Conservation (phyloP, 2,888 invertebrate species). For the Oithona nana region DNA sequence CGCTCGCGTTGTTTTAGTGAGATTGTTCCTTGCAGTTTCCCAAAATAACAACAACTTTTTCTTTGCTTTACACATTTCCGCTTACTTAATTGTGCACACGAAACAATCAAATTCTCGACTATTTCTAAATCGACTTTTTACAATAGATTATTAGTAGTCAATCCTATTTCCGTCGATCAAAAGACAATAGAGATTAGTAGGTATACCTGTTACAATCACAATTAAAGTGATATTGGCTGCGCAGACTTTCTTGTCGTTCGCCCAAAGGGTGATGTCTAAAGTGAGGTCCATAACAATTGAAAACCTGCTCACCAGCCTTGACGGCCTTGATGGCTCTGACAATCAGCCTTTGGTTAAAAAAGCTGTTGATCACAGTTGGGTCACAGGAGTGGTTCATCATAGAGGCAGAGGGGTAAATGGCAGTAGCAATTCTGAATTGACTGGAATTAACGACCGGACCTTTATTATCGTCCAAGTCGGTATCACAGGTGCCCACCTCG, state of each 20-base stretch:
- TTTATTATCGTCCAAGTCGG: conserved; percentile 1
- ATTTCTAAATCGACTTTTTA: too few species aligned
- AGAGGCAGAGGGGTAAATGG: conserved; percentile 64
- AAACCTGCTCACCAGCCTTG: conserved; percentile 45
- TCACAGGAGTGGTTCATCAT: conserved; percentile 87
- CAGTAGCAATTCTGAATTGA: conserved; percentile 46
- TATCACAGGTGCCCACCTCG: conserved; percentile 24
- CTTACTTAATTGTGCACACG: too few species aligned
- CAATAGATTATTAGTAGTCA: too few species aligned
- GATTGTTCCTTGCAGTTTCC: too few species aligned
- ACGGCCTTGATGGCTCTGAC: conserved; percentile 48
- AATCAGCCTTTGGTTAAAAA: conserved; percentile 46
- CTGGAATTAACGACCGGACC: conserved; percentile 19
- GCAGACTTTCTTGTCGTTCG: conserved; percentile 41
- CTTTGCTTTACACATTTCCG: too few species aligned
- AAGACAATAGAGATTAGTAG: too few species aligned
- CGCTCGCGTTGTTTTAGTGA: too few species aligned
- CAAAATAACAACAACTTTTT: too few species aligned
- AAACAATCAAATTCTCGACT: too few species aligned
- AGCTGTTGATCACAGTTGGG: conserved; percentile 55
- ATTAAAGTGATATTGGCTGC: conserved; percentile 52
- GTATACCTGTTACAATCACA: conserved; percentile 55
- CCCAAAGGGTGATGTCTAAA: conserved; percentile 40
- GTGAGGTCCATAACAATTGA: conserved; percentile 68
- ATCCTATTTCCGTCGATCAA: too few species aligned